Conservation (phyloP, 1,140 invertebrate species). For the Drosophila kanapiae region DNA sequence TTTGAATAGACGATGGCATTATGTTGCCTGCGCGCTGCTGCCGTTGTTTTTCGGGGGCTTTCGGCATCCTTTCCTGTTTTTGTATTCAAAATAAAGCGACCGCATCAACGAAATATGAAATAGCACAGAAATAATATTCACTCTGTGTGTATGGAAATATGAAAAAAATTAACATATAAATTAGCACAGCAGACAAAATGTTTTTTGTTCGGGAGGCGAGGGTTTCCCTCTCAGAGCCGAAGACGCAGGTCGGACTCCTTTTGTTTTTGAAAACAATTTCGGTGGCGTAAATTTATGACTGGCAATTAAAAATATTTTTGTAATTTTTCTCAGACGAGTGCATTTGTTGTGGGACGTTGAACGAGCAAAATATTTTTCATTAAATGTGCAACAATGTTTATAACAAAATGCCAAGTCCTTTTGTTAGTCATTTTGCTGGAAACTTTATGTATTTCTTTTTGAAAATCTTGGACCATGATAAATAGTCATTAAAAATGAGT, state of each 20-base stretch:
- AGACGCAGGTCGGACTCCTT: slow-evolving; percentile 13
- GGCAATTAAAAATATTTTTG: slow-evolving; percentile 63
- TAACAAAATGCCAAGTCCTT: neutral
- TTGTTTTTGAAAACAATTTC: slow-evolving; percentile 60
- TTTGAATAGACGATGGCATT: slow-evolving; percentile 62
- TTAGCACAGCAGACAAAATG: slow-evolving; percentile 62
- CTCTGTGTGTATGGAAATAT: slow-evolving; percentile 52
- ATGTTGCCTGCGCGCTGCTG: slow-evolving; percentile 31
- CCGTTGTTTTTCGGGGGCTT: slow-evolving; percentile 30
- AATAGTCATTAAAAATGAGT: neutral
- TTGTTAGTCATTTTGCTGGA: neutral
- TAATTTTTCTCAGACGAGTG: slow-evolving; percentile 34
- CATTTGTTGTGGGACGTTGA: slow-evolving; percentile 1
- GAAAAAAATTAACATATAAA: slow-evolving; percentile 70
- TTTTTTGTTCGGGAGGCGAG: slow-evolving; percentile 14
- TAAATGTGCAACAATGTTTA: slow-evolving; percentile 37
- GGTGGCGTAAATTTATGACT: slow-evolving; percentile 48
- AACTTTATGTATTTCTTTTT: too few relatives aligned
- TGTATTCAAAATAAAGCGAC: slow-evolving; percentile 66
- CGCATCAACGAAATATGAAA: slow-evolving; percentile 66
- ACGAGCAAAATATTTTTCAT: slow-evolving; percentile 27
- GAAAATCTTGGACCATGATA: too few relatives aligned
- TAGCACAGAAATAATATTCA: slow-evolving; percentile 60
- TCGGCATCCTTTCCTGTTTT: slow-evolving; percentile 62
- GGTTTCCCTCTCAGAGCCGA: neutral